Evolutionary conservation across 1,140 invertebrate species (phyloP).

Genomic region (Scaptomyza pallida): DNA sequence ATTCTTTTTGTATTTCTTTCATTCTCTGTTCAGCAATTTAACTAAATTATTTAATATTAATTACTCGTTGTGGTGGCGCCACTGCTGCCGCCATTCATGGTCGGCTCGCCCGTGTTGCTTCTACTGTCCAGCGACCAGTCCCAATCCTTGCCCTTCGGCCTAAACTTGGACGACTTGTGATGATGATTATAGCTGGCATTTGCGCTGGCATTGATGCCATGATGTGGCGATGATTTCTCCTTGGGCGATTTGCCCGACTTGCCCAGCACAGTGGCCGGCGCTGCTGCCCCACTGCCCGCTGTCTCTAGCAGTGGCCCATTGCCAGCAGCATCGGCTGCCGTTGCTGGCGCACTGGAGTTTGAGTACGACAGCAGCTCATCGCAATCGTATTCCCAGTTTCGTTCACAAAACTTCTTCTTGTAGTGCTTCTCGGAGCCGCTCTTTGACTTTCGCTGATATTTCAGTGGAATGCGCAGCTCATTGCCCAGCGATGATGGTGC

Average conservation of each 20-base stretch:
- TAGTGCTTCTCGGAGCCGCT: slow-evolving; percentile 87
- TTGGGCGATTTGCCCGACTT: slow-evolving; percentile 74
- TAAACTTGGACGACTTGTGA: slow-evolving; percentile 86
- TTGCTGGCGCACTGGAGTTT: slow-evolving; percentile 66
- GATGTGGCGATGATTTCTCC: slow-evolving; percentile 69
- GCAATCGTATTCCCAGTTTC: slow-evolving; percentile 86
- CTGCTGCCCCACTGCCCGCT: background rate
- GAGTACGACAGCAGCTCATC: slow-evolving; percentile 81
- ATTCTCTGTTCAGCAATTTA: slow-evolving; percentile 67
- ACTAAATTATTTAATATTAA: slow-evolving; percentile 76
- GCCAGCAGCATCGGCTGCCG: slow-evolving; percentile 71
- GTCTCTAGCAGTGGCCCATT: slow-evolving; percentile 45
- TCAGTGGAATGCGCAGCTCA: slow-evolving; percentile 84
- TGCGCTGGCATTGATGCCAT: slow-evolving; percentile 29
- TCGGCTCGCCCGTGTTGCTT: slow-evolving; percentile 66
- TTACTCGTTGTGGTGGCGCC: slow-evolving; percentile 70
- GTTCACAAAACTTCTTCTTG: slow-evolving; percentile 91
- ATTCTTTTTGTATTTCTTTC: background rate
- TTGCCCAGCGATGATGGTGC: slow-evolving; percentile 37
- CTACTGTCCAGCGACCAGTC: slow-evolving; percentile 86
- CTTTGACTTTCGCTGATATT: slow-evolving; percentile 88
- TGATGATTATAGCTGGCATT: slow-evolving; percentile 61
- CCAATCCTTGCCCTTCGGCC: slow-evolving; percentile 91
- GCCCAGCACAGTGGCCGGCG: slow-evolving; percentile 9
- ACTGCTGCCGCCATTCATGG: slow-evolving; percentile 43